Evolutionary conservation across 2,797 vertebrate genomes (phyloP).

Genomic region (Malacoctenus gilli): DNA sequence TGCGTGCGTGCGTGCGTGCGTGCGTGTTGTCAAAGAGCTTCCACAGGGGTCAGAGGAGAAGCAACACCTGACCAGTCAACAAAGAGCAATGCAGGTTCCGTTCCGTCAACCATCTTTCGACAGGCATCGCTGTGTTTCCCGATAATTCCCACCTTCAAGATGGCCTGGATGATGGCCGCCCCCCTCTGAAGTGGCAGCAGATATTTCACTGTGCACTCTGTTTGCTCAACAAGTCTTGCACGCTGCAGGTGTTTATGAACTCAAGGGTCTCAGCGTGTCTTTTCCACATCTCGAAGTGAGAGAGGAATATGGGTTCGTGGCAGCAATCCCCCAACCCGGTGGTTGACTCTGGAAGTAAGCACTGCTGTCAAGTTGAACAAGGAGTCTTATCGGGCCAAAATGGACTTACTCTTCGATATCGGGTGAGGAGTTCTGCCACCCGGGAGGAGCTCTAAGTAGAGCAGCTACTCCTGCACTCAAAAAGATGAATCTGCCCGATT

Average conservation of each 20-base stretch:
- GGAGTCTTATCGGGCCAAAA: no score
- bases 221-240: constrained; percentile 75
- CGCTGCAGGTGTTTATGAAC: constrained; percentile 52
- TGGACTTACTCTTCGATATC: no score
- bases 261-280: not conserved
- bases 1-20: not conserved
- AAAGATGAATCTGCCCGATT: no score
- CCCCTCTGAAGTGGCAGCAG: constrained; percentile 73
- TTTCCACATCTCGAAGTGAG: no score
- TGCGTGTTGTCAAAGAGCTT: constrained; percentile 27
- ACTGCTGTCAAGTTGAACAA: no score
- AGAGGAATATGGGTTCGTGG: no score
- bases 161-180: constrained; percentile 28
- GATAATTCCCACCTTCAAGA: constrained; percentile 61
- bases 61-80: constrained; percentile 75
- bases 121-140: constrained; percentile 64
- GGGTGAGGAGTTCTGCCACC: no score
- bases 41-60: constrained; percentile 53
- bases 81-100: constrained; percentile 71
- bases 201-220: constrained; percentile 63
- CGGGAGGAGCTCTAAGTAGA: no score
- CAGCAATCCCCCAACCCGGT: no score
- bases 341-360: no score
- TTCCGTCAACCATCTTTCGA: constrained; percentile 73
- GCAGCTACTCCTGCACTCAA: no score